Evolutionary conservation across 2,113 vertebrate genomes (phyloP), one percentile per base, ranked within the genome.

Genomic region (Varanus salvator): DNA sequence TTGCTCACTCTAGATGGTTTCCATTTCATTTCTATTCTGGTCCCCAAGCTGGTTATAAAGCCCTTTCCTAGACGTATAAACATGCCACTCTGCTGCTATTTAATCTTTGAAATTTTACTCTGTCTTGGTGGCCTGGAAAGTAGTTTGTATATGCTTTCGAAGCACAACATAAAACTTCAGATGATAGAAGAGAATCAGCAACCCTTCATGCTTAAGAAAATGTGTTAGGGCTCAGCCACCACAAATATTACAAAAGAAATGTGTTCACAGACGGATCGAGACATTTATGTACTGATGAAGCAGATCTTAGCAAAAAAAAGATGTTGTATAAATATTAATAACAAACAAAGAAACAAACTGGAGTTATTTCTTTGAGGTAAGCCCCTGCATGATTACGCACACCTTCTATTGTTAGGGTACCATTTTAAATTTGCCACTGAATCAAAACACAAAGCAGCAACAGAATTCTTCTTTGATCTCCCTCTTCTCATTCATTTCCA

Each of bases 71-170:
- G 68, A 80, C 81, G 50, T 80, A 54, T 74, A 74, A 71, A 66
- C 50, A 86, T 17, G 60, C 64, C 86, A 80, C 52, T 87, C 44
- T 80, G n/a, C 66, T 80, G 66, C 66, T 78, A 25, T 82, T 0
- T 71, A 29, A 44, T 90, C 34, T 89, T 92, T 91, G 87, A 50
- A 86, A 1, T 80, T 60, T 50, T 25, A 29, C 15, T 82, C 12
- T 76, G 66, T 38, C 23, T 92, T 87, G 34, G 34, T 31, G 86
- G 82, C 69, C 57, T 52, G 31, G 50, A 74, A 90, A 78, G 87
- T 29, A 86, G 87, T 90, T 90, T 74, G 50, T 0, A 92, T 2
- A 91, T 92, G 92, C 94, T 91, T 93, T 88, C 91, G 91, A 54
- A 86, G 68, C 76, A 80, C 34, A 90, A 88, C 21, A 85, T 78